phyloP scores from a whole-genome alignment of 1,140 invertebrate species.

The Macrostomum lignano region DNA sequence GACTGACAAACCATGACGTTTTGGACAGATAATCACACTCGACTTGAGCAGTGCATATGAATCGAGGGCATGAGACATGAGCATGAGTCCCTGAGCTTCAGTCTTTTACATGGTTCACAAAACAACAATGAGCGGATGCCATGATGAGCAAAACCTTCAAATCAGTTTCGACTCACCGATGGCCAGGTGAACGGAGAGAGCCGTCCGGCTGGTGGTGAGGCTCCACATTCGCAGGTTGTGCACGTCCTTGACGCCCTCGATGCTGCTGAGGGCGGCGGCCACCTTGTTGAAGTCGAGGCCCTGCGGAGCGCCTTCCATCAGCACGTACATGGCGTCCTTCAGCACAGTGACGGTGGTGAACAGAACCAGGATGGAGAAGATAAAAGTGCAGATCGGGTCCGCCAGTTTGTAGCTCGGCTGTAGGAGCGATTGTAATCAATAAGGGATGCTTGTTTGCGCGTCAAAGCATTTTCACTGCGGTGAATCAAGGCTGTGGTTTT shows the following conservation, averaged over 20 bases:
- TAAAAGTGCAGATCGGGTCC: conserved; percentile 89
- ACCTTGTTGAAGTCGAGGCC: conserved; percentile 57
- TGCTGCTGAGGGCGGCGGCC: conserved; percentile 45
- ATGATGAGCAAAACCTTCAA: no score
- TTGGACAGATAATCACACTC: no score
- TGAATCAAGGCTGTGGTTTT: no score
- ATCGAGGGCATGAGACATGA: no score
- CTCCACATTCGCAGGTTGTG: conserved; percentile 91
- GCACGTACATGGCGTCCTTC: conserved; percentile 56
- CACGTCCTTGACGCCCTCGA: conserved; percentile 62
- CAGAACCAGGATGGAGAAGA: conserved; percentile 81
- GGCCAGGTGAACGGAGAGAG: conserved; percentile 63
- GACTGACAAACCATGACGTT: no score
- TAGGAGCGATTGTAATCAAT: no score
- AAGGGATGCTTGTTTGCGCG: no score
- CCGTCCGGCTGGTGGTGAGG: conserved; percentile 70
- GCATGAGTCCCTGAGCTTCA: no score
- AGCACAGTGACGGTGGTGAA: conserved; percentile 73
- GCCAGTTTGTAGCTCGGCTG: conserved; percentile 59
- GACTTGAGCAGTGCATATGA: no score
- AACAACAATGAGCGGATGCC: no score
- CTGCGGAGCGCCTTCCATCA: conserved; percentile 72
- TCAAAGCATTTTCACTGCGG: no score
- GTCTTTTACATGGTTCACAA: no score
- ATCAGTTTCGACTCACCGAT: conserved; percentile 49